phyloP scores from a whole-genome alignment of 2,888 invertebrate species.

The Andrena marginata region DNA sequence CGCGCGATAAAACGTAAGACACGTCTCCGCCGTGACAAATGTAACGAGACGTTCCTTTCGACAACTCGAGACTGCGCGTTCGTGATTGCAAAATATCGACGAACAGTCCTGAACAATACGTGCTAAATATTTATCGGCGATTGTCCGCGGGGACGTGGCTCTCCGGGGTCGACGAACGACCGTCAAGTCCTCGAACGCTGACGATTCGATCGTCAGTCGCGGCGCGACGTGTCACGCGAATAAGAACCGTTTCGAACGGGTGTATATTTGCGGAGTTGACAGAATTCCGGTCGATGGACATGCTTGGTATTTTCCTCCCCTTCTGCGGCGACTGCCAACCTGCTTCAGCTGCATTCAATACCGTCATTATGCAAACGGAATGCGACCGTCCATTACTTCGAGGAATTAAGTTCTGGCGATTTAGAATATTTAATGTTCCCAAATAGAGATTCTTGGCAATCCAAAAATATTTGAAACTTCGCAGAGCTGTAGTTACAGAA shows the following conservation, averaged over 20 bases:
- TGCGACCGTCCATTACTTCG: neutral
- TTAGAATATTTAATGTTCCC: neutral
- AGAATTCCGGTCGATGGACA: constrained; percentile 9
- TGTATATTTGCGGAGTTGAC: constrained; percentile 14
- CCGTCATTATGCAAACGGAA: constrained; percentile 1
- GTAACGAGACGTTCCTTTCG: neutral
- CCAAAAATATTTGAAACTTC: too few species aligned
- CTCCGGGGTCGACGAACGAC: constrained; percentile 50
- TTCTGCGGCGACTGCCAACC: neutral
- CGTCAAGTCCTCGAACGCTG: constrained; percentile 19
- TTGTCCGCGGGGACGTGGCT: constrained; percentile 14
- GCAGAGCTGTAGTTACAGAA: too few species aligned
- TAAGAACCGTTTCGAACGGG: constrained; percentile 21
- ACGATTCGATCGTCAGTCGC: constrained; percentile 31
- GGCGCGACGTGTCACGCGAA: constrained; percentile 14
- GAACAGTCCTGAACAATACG: constrained; percentile 26
- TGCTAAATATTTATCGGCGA: constrained; percentile 53
- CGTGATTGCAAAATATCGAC: constrained; percentile 33
- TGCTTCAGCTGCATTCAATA: neutral
- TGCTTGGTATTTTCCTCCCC: too few species aligned
- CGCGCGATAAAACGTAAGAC: neutral
- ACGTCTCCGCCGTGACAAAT: neutral
- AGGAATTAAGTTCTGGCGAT: neutral
- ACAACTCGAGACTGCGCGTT: neutral
- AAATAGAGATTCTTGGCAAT: too few species aligned